A percentile compares a stretch with the other conserved stretches of the same genome.
Evolutionary conservation across 2,113 vertebrate species (phyloP).

Genomic region (Pollimyrus isidori): DNA sequence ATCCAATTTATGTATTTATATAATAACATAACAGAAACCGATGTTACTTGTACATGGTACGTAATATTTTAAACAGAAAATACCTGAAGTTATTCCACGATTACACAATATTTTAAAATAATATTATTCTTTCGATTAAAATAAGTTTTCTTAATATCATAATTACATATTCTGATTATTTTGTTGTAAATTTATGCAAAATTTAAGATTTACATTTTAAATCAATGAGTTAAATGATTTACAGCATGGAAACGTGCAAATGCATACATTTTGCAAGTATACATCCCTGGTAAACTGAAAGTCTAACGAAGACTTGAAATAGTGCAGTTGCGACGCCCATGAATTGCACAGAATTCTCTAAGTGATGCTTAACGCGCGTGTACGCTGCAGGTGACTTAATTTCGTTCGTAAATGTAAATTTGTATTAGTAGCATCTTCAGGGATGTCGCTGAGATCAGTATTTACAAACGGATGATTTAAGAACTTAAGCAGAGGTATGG

Average conservation of each 20-base stretch:
- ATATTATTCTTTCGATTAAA: not conserved
- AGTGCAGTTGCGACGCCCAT: not conserved
- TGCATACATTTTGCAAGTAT: not conserved
- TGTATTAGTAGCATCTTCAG: not conserved
- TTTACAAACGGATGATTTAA: conserved; percentile 20
- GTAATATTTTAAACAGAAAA: not conserved
- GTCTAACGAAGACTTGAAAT: not conserved
- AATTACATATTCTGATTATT: not conserved
- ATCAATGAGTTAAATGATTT: not conserved
- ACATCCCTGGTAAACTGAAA: not conserved
- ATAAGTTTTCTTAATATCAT: not conserved
- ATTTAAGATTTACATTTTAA: not conserved
- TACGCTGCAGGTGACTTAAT: not conserved
- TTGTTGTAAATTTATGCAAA: not conserved
- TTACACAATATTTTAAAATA: not conserved
- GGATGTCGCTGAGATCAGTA: conserved; percentile 4
- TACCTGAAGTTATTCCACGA: not conserved
- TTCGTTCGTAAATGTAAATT: not conserved
- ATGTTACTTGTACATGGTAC: not conserved
- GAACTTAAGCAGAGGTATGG: not conserved
- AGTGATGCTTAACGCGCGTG: not conserved
- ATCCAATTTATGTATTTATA: not conserved
- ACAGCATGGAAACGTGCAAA: not conserved
- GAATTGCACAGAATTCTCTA: not conserved
- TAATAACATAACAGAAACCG: not conserved